Conservation (phyloP, 2,888 invertebrate species). For the Busseola fusca region DNA sequence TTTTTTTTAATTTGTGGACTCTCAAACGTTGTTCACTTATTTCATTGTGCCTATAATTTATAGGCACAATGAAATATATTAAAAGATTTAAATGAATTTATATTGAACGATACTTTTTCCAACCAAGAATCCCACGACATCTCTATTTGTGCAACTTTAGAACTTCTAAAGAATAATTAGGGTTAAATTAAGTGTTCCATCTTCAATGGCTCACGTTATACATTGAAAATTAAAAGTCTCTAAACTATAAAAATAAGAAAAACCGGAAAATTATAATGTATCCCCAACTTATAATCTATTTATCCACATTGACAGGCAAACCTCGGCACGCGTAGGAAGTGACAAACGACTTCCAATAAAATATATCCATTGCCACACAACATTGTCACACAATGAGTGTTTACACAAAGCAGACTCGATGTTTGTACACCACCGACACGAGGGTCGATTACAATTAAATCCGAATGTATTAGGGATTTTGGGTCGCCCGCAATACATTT, state of each 20-base stretch:
- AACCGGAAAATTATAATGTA: neutral
- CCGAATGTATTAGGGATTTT: constrained; percentile 75
- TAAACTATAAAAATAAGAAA: neutral
- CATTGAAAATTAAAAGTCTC: neutral
- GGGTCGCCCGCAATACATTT: constrained; percentile 60
- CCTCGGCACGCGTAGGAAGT: constrained; percentile 70
- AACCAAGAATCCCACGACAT: neutral
- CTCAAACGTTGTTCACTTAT: neutral
- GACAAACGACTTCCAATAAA: constrained; percentile 81
- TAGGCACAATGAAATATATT: no score
- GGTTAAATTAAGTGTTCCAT: neutral
- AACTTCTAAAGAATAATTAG: neutral
- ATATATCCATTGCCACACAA: constrained; percentile 72
- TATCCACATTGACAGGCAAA: constrained; percentile 34
- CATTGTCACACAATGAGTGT: constrained; percentile 71
- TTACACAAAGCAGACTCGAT: constrained; percentile 79
- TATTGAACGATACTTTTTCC: neutral
- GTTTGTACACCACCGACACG: constrained; percentile 75
- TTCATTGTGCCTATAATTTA: neutral
- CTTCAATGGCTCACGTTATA: neutral
- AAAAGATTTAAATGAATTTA: neutral
- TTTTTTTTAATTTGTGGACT: neutral
- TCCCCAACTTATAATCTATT: constrained; percentile 10
- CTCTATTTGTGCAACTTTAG: neutral
- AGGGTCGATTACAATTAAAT: constrained; percentile 84